phyloP scores from a whole-genome alignment of 2,888 invertebrate species.

The Gortyna flavago region DNA sequence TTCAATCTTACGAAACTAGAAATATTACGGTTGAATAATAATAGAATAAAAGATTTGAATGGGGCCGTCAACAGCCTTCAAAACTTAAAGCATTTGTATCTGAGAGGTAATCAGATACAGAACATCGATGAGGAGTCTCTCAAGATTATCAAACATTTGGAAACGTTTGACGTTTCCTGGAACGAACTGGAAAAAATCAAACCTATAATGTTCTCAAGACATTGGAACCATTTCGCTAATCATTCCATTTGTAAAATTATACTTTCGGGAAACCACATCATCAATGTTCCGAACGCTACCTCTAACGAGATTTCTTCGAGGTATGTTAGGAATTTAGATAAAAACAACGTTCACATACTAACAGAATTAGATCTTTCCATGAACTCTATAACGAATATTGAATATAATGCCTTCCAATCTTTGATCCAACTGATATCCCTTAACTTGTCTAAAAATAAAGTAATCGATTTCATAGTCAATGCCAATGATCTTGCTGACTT shows the following conservation, averaged over 20 bases:
- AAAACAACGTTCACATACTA: constrained; percentile 69
- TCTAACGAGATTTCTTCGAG: constrained; percentile 69
- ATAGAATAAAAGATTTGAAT: constrained; percentile 81
- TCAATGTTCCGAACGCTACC: constrained; percentile 77
- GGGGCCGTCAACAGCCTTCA: constrained; percentile 82
- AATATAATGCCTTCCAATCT: constrained; percentile 81
- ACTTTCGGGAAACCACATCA: constrained; percentile 80
- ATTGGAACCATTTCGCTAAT: constrained; percentile 81
- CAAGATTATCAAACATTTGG: constrained; percentile 81
- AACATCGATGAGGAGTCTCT: constrained; percentile 79
- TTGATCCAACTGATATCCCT: constrained; percentile 76
- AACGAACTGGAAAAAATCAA: constrained; percentile 78
- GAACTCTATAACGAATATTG: constrained; percentile 79
- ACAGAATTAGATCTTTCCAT: constrained; percentile 83
- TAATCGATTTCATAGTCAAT: constrained; percentile 77
- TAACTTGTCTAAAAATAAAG: constrained; percentile 80
- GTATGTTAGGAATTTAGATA: constrained; percentile 66
- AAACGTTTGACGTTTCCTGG: constrained; percentile 83
- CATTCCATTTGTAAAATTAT: constrained; percentile 80
- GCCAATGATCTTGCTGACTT: constrained; percentile 76
- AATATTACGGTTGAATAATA: constrained; percentile 78
- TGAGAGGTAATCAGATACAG: constrained; percentile 79
- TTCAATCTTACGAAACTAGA: constrained; percentile 78
- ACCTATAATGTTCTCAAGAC: constrained; percentile 79
- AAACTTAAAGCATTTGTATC: constrained; percentile 80